Evolutionary conservation across 1,140 invertebrate genomes (phyloP), one percentile per base, ranked within the genome.

Genomic region (Heliconius hermathena): DNA sequence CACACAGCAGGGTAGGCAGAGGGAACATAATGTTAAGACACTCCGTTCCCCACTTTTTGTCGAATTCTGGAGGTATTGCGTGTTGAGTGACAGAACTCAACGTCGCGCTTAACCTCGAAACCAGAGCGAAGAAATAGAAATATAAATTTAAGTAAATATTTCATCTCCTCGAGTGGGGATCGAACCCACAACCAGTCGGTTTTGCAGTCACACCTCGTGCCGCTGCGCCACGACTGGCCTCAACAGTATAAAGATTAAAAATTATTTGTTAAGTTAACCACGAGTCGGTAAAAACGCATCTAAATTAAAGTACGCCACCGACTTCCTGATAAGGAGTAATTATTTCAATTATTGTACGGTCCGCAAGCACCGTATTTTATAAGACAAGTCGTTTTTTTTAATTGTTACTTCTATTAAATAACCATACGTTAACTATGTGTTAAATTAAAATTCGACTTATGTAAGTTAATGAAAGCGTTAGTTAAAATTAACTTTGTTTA

Each of bases 281-380:
- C 82, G 72, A 85, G 60, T 66, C 26, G 26, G 86, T 90, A 91
- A 91, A 92, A 92, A 93, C 87, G 81, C 83, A 87, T 84, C 87
- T 85, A 90, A 90, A 89, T 93, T 92, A 93, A 88, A 87, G 88
- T 88, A 85, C 86, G 81, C 87, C 88, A 85, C 84, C 83, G 80
- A 83, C 91, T 94, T 94, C 91, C 91, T 93, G 85, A 90, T 93
- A 93, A 92, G 91, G 82, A 93, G 87, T 90, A 89, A 93, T 93
- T 92, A 92, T 90, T 87, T 85, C 89, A 94, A 93, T 93, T 91
- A 92, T 72, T 76, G 88, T 92, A 93, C 89, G 84, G 90, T 89
- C 87, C 82, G 88, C 79, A 84, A 81, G 73, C 85, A 75, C 54
- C 57, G 52, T 66, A 76, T 73, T 73, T 71, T 66, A 80, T 80